Percentiles rank a stretch among this genome's conserved stretches.
phyloP scores from a whole-genome alignment of 2,113 vertebrate species.

The Lepisosteus oculatus region DNA sequence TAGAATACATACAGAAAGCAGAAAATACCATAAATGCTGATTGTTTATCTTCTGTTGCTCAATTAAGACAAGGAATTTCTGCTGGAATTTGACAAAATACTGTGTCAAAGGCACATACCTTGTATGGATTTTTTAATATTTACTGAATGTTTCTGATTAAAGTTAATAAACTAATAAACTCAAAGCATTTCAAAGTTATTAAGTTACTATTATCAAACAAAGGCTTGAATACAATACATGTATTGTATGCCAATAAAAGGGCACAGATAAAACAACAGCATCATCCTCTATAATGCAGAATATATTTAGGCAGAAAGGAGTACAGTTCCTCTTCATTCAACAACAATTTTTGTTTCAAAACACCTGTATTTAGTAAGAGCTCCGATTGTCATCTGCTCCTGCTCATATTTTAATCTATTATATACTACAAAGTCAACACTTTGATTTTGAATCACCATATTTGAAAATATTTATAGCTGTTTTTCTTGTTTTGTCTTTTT shows the following conservation, averaged over 20 bases:
- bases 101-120: too few relatives aligned
- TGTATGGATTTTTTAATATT: constrained; percentile 3
- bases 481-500: background rate
- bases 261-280: too few relatives aligned
- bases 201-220: too few relatives aligned
- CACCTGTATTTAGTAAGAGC: background rate
- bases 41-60: too few relatives aligned
- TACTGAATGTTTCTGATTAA: background rate
- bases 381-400: background rate
- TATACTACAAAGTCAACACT: background rate
- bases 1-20: too few relatives aligned
- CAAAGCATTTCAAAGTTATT: background rate
- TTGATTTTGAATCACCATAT: constrained; percentile 1
- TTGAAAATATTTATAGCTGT: background rate
- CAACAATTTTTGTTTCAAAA: background rate
- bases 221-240: too few relatives aligned
- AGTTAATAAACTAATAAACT: background rate
- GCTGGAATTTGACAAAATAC: background rate
- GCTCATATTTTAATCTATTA: background rate
- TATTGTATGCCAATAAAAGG: too few relatives aligned
- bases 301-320: background rate
- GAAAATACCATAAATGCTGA: too few relatives aligned
- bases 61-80: too few relatives aligned
- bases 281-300: background rate
- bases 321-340: background rate